phyloP scores from a whole-genome alignment of 2,113 vertebrate genomes.

The Oncorhynchus tshawytscha region DNA sequence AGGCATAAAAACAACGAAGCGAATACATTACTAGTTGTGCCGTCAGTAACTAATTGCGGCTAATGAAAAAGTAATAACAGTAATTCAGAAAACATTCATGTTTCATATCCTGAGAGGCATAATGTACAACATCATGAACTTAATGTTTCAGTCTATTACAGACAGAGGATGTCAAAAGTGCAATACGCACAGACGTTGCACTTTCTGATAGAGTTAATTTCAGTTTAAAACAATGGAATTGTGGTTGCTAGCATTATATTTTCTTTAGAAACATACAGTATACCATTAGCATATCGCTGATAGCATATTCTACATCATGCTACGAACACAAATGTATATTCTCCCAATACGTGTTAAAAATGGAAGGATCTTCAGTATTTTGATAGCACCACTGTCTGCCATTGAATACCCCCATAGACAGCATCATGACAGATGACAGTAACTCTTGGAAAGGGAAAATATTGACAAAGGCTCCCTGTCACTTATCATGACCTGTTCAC shows the following conservation, averaged over 20 bases:
- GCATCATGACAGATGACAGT: background rate
- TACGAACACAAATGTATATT: no score
- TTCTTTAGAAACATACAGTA: no score
- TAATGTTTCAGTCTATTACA: background rate
- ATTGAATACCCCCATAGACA: background rate
- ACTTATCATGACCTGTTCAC: background rate
- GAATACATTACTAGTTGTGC: constrained; percentile 35
- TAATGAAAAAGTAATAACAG: constrained; percentile 3
- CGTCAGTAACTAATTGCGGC: constrained; percentile 25
- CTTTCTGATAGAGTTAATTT: no score
- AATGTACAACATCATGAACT: background rate
- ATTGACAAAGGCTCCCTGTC: constrained; percentile 1
- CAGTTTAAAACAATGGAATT: no score
- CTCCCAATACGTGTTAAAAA: no score
- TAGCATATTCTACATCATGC: no score
- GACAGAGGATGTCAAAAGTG: no score
- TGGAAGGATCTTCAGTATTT: background rate
- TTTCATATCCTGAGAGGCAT: no score
- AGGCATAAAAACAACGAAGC: constrained; percentile 9
- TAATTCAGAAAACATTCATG: background rate
- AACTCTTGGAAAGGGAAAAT: background rate
- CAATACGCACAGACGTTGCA: no score
- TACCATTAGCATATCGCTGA: no score
- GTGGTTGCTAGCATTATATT: no score
- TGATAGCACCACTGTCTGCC: background rate